Conservation (phyloP, 2,113 vertebrate species). For the Potamarius usumacintae region DNA sequence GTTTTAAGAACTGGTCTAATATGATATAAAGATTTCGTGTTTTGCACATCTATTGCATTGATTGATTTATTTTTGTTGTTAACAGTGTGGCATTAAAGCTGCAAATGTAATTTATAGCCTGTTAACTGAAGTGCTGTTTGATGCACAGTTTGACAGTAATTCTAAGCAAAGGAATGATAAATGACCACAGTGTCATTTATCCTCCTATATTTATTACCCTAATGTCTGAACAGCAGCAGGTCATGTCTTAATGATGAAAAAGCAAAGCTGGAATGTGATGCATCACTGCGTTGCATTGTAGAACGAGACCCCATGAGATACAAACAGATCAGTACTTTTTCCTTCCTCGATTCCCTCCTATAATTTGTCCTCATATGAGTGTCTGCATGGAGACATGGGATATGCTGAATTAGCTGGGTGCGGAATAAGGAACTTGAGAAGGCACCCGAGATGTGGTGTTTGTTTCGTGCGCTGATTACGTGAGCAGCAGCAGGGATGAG, state of each 20-base stretch:
- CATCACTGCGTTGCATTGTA: not conserved
- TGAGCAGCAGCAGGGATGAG: not conserved
- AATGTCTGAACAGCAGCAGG: not conserved
- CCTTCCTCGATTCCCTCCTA: not conserved
- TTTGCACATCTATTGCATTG: not conserved
- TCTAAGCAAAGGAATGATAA: not conserved
- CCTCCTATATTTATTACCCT: not conserved
- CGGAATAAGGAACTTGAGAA: constrained; percentile 15
- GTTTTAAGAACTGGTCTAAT: not conserved
- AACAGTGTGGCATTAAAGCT: not conserved
- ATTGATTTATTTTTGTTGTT: not conserved
- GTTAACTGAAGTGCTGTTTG: not conserved
- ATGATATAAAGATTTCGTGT: not conserved
- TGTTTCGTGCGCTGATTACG: constrained; percentile 42
- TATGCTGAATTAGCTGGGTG: constrained; percentile 18
- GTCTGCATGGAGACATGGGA: not conserved
- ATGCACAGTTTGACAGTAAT: not conserved
- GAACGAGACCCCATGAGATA: not conserved
- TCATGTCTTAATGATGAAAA: not conserved
- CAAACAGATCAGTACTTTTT: not conserved
- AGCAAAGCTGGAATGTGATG: not conserved
- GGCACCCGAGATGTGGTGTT: not conserved
- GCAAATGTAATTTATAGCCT: not conserved
- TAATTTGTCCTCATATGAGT: not conserved
- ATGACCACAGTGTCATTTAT: not conserved